Conservation (phyloP, 2,797 vertebrate species). For the Rhynchonycteris naso region DNA sequence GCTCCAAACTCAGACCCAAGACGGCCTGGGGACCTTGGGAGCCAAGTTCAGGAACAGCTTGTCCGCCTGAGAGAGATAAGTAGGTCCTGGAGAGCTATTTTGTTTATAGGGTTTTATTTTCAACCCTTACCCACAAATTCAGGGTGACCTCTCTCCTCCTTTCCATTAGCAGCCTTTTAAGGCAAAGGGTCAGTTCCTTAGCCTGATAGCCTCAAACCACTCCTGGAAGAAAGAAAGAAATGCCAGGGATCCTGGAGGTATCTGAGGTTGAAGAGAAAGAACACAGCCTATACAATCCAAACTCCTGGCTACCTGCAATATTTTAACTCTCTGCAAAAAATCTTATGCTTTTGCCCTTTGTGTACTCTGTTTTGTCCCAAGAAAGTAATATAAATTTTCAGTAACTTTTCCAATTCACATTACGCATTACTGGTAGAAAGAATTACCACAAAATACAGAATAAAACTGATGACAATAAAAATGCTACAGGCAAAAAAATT, state of each 20-base stretch:
- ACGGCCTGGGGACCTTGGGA: background rate
- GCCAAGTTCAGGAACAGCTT: conserved; percentile 51
- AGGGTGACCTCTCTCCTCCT: background rate
- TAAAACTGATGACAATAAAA: conserved; percentile 3
- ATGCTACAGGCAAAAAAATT: background rate
- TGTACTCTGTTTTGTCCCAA: background rate
- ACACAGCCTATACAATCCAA: background rate
- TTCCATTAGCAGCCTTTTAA: background rate
- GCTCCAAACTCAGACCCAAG: background rate
- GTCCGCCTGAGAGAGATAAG: background rate
- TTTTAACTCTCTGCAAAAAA: background rate
- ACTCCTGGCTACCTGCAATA: background rate
- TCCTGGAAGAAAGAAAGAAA: background rate
- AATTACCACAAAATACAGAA: conserved; percentile 17
- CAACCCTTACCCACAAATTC: background rate
- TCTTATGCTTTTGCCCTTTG: background rate
- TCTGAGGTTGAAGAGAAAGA: background rate
- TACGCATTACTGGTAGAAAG: background rate
- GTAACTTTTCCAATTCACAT: background rate
- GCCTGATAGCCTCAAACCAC: background rate
- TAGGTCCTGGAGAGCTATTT: background rate
- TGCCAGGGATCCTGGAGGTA: background rate
- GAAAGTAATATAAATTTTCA: background rate
- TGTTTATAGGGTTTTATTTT: background rate
- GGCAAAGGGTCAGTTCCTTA: background rate